phyloP scores from a whole-genome alignment of 2,113 vertebrate species.

The Acanthochromis polyacanthus region DNA sequence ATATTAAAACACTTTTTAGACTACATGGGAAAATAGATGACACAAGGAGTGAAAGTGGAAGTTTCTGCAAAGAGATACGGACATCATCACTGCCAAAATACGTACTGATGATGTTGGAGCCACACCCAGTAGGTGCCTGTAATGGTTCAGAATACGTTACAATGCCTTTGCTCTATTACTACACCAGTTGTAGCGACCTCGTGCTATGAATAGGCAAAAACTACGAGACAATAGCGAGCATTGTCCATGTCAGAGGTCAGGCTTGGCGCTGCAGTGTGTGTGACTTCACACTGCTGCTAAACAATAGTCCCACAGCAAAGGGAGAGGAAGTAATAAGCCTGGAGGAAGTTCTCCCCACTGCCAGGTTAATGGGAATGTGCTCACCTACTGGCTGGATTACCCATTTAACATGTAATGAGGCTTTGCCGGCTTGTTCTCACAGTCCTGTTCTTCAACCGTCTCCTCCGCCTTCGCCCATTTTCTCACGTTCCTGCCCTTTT shows the following conservation, averaged over 20 bases:
- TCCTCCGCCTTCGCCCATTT: conserved; percentile 19
- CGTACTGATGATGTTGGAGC: too few species aligned
- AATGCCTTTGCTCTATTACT: conserved; percentile 12
- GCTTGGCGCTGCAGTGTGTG: conserved; percentile 42
- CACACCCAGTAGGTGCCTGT: too few species aligned
- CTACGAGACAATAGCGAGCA: conserved; percentile 51
- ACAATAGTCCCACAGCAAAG: conserved; percentile 47
- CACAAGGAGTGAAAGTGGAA: too few species aligned
- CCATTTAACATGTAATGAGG: conserved; percentile 25
- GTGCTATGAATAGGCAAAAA: conserved; percentile 37
- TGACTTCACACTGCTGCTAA: conserved; percentile 56
- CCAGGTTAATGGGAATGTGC: conserved; percentile 53
- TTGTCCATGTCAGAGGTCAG: conserved; percentile 65
- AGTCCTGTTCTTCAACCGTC: too few species aligned
- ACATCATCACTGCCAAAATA: too few species aligned
- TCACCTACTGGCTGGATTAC: conserved; percentile 60
- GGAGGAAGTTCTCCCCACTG: conserved; percentile 58
- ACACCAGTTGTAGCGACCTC: conserved; percentile 17
- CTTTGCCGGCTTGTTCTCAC: conserved; percentile 1
- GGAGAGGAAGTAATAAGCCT: conserved; percentile 71
- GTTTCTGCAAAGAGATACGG: too few species aligned
- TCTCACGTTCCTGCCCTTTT: conserved; percentile 48
- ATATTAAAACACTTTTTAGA: too few species aligned
- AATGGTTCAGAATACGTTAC: background rate
- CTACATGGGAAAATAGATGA: too few species aligned